Conservation (phyloP, 2,113 vertebrate species). For the Danio rerio region DNA sequence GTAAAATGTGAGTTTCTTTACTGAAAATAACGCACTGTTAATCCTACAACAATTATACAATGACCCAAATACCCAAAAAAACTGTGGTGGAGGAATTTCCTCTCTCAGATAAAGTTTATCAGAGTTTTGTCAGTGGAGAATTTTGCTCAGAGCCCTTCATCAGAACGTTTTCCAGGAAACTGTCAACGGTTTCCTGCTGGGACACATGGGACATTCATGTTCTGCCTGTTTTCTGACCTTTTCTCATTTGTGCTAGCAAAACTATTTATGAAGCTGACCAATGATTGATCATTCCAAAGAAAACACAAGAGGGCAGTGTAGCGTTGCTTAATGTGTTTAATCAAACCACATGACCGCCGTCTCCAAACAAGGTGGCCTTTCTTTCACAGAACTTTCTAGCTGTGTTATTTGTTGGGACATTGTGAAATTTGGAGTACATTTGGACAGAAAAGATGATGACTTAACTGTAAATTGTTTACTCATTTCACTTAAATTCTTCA, state of each 20-base stretch:
- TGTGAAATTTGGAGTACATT: no score
- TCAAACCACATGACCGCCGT: neutral
- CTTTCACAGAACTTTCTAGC: neutral
- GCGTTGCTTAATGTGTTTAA: neutral
- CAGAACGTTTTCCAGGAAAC: conserved; percentile 26
- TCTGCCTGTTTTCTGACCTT: neutral
- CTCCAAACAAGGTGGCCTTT: neutral
- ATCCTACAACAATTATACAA: neutral
- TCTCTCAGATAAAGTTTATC: conserved; percentile 33
- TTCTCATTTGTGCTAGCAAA: neutral
- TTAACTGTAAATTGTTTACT: no score
- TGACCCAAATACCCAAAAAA: neutral
- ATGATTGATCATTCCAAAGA: neutral
- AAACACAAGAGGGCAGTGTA: conserved; percentile 17
- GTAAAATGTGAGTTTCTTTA: no score
- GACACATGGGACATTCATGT: neutral
- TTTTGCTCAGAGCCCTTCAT: conserved; percentile 41
- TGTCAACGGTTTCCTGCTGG: conserved; percentile 4
- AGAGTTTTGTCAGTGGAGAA: conserved; percentile 11
- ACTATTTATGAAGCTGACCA: neutral
- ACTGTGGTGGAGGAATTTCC: neutral
- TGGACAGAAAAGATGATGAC: no score
- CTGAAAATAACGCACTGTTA: neutral
- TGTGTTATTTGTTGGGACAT: no score
- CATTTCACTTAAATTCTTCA: no score